Evolutionary conservation across 2,888 invertebrate species (phyloP), one percentile per base, ranked within the genome.

Genomic region (Augiades crinisus): DNA sequence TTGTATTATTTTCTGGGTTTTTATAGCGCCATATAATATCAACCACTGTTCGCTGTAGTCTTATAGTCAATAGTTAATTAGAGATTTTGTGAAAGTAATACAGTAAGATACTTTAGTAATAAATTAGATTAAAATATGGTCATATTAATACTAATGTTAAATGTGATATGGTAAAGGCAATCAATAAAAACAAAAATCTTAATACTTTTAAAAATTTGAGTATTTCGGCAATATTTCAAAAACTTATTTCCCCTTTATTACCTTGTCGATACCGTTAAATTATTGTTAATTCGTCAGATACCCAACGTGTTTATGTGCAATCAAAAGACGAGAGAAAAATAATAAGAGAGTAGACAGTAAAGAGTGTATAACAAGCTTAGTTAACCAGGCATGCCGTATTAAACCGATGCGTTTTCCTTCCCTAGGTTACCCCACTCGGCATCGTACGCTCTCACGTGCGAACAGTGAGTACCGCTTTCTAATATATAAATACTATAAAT

Each of bases 391-490:
- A 89, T 89, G 87, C 85, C 76, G 82, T 86, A 64, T 63, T 64
- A 88, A 87, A 86, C 80, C 81, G 81, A 64, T 75, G 82, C 81
- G 75, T 86, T 87, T 84, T 87, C 76, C 85, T 74, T 75, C 81
- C 81, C 81, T 90, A 92, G 92, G 91, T 91, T 91, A 83, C 88
- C 89, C 71, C 88, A 92, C 83, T 91, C 92, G 61, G 91, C 91
- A 68, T 89, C 90, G 75, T 92, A 92, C 87, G 91, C 91, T 79
- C 90, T 92, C 77, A 91, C 90, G 78, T 92, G 92, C 81, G 90
- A 92, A 90, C 92, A 92, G 92, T 92, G 90, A 92, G 92, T 92
- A 91, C 72, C 57, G 86, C 86, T 73, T 72, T 57, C 63, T 70
- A 68, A 69, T 69, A 70, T 75, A 41, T 36, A 2, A 12, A 19